Evolutionary conservation across 2,797 vertebrate genomes (phyloP).

Genomic region (Argya squamiceps): DNA sequence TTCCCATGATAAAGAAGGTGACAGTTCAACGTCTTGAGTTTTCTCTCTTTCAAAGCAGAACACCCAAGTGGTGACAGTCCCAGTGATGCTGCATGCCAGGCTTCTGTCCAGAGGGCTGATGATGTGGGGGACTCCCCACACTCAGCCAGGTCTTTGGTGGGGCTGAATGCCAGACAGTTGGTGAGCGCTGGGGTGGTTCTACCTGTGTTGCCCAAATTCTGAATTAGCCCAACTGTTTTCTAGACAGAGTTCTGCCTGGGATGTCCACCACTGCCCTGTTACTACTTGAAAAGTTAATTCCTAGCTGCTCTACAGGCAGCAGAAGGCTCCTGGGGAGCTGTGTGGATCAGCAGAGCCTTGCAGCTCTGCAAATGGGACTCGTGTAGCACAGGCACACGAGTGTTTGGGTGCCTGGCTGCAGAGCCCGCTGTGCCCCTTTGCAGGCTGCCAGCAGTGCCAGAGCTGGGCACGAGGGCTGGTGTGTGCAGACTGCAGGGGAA

Average conservation of each 20-base stretch:
- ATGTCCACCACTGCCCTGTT: background rate
- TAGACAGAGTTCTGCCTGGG: background rate
- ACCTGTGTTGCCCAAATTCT: background rate
- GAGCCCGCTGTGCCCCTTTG: background rate
- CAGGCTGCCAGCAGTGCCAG: rapidly evolving
- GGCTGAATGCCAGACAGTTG: background rate
- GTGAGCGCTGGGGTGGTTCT: background rate
- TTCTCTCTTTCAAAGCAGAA: background rate
- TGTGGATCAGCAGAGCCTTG: background rate
- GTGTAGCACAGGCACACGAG: rapidly evolving
- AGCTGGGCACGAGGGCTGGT: background rate
- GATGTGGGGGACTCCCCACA: background rate
- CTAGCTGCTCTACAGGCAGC: background rate
- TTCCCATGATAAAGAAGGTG: conserved; percentile 96
- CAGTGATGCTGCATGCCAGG: background rate
- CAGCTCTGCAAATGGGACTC: background rate
- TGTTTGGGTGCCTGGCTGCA: background rate
- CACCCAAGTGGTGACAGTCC: background rate
- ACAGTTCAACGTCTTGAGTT: background rate
- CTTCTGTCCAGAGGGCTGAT: background rate
- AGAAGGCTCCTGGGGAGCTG: background rate
- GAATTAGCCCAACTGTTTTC: background rate
- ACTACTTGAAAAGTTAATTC: background rate
- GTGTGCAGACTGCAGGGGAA: background rate
- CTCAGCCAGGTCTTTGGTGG: background rate